A percentile compares a stretch with the other conserved stretches of the same genome.
Evolutionary conservation across 2,888 invertebrate species (phyloP).

Genomic region (Baccha elongata): DNA sequence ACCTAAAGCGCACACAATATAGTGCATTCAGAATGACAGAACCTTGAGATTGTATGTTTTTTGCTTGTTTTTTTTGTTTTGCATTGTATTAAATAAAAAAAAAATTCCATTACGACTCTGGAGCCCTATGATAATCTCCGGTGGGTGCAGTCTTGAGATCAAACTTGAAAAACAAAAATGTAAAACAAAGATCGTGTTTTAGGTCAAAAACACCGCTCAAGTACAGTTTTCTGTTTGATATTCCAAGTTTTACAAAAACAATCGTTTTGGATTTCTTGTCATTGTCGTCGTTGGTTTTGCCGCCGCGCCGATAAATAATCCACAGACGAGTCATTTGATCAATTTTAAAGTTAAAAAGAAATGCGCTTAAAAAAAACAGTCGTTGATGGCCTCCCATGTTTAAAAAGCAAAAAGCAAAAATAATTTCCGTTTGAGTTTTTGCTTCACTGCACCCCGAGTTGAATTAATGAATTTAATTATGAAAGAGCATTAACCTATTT

Average conservation of each 20-base stretch:
- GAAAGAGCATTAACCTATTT: slow-evolving; percentile 66
- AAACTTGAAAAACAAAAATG: neutral
- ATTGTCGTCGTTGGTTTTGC: slow-evolving; percentile 11
- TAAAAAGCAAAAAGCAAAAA: neutral
- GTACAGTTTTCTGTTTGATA: slow-evolving; percentile 44
- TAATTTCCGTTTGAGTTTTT: slow-evolving; percentile 23
- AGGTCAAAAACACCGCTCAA: slow-evolving; percentile 58
- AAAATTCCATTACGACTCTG: slow-evolving; percentile 45
- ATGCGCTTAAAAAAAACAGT: slow-evolving; percentile 18
- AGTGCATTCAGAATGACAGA: slow-evolving; percentile 45
- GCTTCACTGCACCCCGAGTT: slow-evolving; percentile 35
- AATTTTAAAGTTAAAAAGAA: neutral
- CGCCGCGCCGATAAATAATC: neutral
- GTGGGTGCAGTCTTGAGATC: slow-evolving; percentile 46
- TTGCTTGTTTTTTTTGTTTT: slow-evolving; percentile 10
- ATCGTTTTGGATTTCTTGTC: neutral
- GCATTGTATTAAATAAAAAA: slow-evolving; percentile 43
- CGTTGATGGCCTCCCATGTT: slow-evolving; percentile 28
- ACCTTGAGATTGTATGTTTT: slow-evolving; percentile 12
- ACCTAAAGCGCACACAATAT: slow-evolving; percentile 61
- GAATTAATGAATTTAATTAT: slow-evolving; percentile 66
- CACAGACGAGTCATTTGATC: neutral
- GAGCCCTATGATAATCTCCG: slow-evolving; percentile 41
- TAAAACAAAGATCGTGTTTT: slow-evolving; percentile 45
- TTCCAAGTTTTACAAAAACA: slow-evolving; percentile 3